A percentile compares a stretch with the other conserved stretches of the same genome.
Conservation (phyloP, 1,140 invertebrate genomes). For the Drosophila lacertosa region DNA sequence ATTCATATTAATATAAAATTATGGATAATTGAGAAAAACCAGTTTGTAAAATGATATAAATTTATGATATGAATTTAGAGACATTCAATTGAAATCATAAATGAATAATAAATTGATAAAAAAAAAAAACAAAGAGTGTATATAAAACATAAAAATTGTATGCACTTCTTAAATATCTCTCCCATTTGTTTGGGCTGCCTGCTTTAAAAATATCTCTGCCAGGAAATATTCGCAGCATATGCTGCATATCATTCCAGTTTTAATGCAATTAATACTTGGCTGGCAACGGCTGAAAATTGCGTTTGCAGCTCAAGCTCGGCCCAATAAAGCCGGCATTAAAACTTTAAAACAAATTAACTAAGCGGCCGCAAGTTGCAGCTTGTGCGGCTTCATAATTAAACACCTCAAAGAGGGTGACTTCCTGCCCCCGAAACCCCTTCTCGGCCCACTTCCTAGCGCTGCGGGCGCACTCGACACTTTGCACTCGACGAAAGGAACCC, state of each 20-base stretch:
- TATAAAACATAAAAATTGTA: too few relatives aligned
- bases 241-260: constrained; percentile 16
- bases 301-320: constrained; percentile 6
- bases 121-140: too few relatives aligned
- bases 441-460: background rate
- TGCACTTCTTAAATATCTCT: too few relatives aligned
- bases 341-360: constrained; percentile 52
- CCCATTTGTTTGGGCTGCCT: too few relatives aligned
- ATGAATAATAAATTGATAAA: too few relatives aligned
- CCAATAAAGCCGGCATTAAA: constrained; percentile 44
- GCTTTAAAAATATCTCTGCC: too few relatives aligned
- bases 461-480: constrained; percentile 56
- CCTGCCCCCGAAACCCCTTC: background rate
- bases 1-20: too few relatives aligned
- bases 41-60: too few relatives aligned
- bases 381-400: constrained; percentile 50
- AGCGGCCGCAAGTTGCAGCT: constrained; percentile 33
- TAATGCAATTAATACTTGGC: constrained; percentile 28
- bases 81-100: too few relatives aligned
- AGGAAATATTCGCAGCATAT: background rate
- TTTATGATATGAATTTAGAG: too few relatives aligned
- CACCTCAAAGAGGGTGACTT: constrained; percentile 32
- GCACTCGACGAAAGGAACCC: constrained; percentile 33
- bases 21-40: too few relatives aligned
- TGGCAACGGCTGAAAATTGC: constrained; percentile 13